Base-by-base conservation (phyloP, 1,140 invertebrate genomes). In the Telenomus remus region DNA sequence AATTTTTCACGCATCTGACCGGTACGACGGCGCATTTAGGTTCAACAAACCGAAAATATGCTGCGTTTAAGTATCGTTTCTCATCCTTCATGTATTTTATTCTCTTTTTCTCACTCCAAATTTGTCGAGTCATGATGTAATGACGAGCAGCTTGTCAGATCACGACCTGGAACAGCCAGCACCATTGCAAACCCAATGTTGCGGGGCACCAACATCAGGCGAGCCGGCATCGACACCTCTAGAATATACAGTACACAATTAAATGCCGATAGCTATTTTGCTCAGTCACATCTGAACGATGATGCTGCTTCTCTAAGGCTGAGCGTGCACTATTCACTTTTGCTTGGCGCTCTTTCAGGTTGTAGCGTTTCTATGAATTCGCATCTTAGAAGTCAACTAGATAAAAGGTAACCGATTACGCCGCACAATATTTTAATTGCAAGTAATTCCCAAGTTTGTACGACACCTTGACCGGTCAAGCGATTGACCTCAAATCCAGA, bases 121-220 rank as follows among this genome's bases (percentile, higher is more conserved):
- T 79, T 72, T 69, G 85, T 79, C 79, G 78, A 87, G 85, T 88
- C 86, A 87, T 82, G 84, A 78, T 86, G 85, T 88, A 88, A 88
- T 88, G 85, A 87, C 82, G 86, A 81, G 79, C 85, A 79, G 84
- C 79, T 79, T 86, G 84, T 85, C 84, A 84, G 82, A 75, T 72
- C 60, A 74, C 78, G 76, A 77, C 61, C 69, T 63, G 66, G 42
- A 51, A 53, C 61, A 69, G 48, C 76, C 73, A 60, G 61, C 56
- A 71, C 76, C 60, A 78, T 71, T 60, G 60, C 64, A 72, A 80
- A 78, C 64, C 59, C 70, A 75, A 74, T 60, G 71, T 70, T 57
- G 66, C 53, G 43, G 13, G 19, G 19, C 19, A 27, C 19, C 19
- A n/a, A 27, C 19, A 27, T 27, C 19, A 27, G 19, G 19, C 19